Evolutionary conservation across 2,888 invertebrate species (phyloP), one percentile per base, ranked within the genome.

Genomic region (Nemoura dubitans): DNA sequence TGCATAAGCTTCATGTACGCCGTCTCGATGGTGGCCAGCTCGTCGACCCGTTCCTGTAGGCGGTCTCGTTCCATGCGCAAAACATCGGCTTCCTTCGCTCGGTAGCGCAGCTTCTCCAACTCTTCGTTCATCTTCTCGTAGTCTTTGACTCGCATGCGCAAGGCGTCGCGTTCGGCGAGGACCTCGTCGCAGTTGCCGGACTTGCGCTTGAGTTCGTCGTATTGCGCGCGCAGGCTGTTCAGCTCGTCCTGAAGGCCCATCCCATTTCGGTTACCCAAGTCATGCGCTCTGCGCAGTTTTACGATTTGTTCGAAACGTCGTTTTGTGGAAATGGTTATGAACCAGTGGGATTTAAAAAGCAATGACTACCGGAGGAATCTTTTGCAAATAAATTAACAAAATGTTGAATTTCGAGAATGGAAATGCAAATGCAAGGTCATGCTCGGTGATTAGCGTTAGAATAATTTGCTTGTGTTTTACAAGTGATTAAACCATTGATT

Each of bases 261-360:
- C 59, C 85, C 93, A 90, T 88, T 94, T 93, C 3, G 36, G 36
- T 6, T n/a, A n/a, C n/a, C n/a, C n/a, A n/a, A n/a, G n/a, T n/a
- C n/a, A n/a, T n/a, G n/a, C n/a, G n/a, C n/a, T n/a, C n/a, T n/a
- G n/a, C n/a, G n/a, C n/a, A n/a, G n/a, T n/a, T n/a, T n/a, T n/a
- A n/a, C n/a, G n/a, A n/a, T n/a, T 93, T 93, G 83, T 93, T 36
- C 36, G 36, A 36, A 36, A 10, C 3, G 5, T 36, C 3, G 3
- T 36, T 36, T 36, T 36, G 36, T 6, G 10, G 10, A 36, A 36
- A 36, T 36, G 10, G 36, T 10, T 36, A 25, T 76, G 21, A 16
- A 76, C 7, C 26, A 76, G 76, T 76, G 21, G n/a, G n/a, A n/a
- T n/a, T n/a, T n/a, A n/a, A n/a, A n/a, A n/a, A n/a, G n/a, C n/a